These are phyloP conservation scores for Plectus sambesii DNA, from an alignment of 1,140 invertebrate genomes.

Conservation along the genomic window DNA sequence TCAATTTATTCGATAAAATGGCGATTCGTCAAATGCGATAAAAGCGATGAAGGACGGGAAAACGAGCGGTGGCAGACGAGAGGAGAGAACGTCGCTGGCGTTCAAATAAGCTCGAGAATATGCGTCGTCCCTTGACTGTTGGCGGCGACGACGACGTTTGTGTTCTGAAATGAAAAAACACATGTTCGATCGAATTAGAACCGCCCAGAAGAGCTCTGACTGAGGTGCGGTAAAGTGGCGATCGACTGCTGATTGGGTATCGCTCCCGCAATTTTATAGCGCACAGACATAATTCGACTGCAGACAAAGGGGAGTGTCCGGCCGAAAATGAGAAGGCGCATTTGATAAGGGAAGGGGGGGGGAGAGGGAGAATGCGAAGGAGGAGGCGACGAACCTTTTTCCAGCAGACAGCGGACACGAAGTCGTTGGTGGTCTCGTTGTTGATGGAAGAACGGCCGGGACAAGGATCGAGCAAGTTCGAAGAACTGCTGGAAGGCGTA, in stretches of 20 bases:
- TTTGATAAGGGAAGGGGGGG: conserved; percentile 8
- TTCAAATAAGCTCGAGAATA: conserved; percentile 36
- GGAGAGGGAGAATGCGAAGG: not conserved
- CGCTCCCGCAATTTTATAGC: not conserved
- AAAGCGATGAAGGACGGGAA: too few relatives aligned
- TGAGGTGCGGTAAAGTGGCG: conserved; percentile 1
- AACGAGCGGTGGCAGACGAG: too few relatives aligned
- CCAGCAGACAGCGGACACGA: conserved; percentile 92
- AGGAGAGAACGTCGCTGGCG: too few relatives aligned
- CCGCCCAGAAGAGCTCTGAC: not conserved
- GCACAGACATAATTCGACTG: conserved; percentile 4
- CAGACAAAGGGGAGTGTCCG: conserved; percentile 2
- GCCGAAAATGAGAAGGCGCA: not conserved
- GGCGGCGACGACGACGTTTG: conserved; percentile 77
- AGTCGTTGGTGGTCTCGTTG: conserved; percentile 59
- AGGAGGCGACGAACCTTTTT: conserved; percentile 50
- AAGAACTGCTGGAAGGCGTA: conserved; percentile 65
- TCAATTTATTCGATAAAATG: too few relatives aligned
- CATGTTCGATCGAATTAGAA: not conserved
- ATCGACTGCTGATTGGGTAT: not conserved
- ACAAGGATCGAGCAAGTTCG: conserved; percentile 49
- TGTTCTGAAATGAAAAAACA: conserved; percentile 52
- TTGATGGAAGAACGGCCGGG: not conserved
- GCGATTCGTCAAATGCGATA: too few relatives aligned
- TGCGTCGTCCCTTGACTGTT: conserved; percentile 80